Evolutionary conservation across 2,888 invertebrate genomes (phyloP).

Genomic region (Icerya purchasi): DNA sequence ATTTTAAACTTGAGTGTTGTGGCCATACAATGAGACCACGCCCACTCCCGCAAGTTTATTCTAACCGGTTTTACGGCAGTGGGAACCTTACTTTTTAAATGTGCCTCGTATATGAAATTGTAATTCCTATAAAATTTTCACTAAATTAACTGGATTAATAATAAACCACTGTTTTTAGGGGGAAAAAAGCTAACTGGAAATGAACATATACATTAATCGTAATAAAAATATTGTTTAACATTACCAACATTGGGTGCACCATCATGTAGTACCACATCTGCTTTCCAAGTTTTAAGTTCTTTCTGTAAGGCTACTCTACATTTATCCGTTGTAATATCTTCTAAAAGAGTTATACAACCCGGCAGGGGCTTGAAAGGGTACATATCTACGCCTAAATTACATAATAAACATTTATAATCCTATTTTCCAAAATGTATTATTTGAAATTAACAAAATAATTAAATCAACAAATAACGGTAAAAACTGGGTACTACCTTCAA

Average conservation of each 20-base stretch:
- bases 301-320: slow-evolving; percentile 57
- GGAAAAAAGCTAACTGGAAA: too few relatives aligned
- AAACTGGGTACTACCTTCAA: not conserved
- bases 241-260: slow-evolving; percentile 88
- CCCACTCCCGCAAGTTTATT: too few relatives aligned
- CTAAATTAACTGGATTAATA: not conserved
- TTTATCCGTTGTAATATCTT: slow-evolving; percentile 94
- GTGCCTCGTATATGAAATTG: too few relatives aligned
- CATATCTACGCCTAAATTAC: slow-evolving; percentile 88
- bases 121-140: too few relatives aligned
- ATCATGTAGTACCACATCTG: slow-evolving; percentile 87
- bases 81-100: too few relatives aligned
- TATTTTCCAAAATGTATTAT: too few relatives aligned
- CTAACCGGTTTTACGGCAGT: too few relatives aligned
- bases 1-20: too few relatives aligned
- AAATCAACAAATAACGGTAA: not conserved
- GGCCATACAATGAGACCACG: too few relatives aligned
- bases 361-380: slow-evolving; percentile 79
- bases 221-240: slow-evolving; percentile 7
- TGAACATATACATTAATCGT: too few relatives aligned
- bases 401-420: too few relatives aligned
- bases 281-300: slow-evolving; percentile 87
- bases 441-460: slow-evolving; percentile 20
- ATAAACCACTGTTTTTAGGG: not conserved
- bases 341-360: slow-evolving; percentile 70